Base-by-base conservation (phyloP, 1,140 invertebrate species). In the Melanaphis sacchari region DNA sequence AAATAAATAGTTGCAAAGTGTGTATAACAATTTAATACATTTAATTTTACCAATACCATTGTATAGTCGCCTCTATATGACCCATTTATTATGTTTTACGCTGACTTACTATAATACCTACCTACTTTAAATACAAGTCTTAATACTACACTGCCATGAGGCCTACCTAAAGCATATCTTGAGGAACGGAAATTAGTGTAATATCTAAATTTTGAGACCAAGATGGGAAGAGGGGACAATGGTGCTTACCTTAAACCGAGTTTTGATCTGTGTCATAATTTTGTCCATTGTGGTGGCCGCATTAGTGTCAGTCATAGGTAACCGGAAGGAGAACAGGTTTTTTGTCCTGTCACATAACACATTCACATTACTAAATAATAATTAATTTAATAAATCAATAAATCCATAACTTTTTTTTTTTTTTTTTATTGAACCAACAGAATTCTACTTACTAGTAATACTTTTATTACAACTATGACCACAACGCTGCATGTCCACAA, bases 181-280 rank as follows among this genome's bases (percentile, higher is more conserved):
- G 9, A 26, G 1, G 40, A 84, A 41, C 24, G 3, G 1, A 26
- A 40, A 24, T 82, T 7, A 0, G 36, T 24, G 9, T 24, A 24
- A 82, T 24, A 8, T 40, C 36, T 26, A 22, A 38, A 2, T 41
- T 40, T 40, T 85, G 22, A 18, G 41, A 31, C 11, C 41, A 43
- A 41, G 1, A 43, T 4, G 3, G 15, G 40, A 0, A 26, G 3
- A 40, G 22, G 22, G 40, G 41, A 3, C 6, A 6, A n/a, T n/a
- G 41, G 26, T 36, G 87, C 36, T 89, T 52, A 89, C 87, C 87
- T 89, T 89, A 52, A 89, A 89, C 36, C 46, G 49, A 52, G 87
- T 52, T 52, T 89, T 89, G 87, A 89, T 52, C 11, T 89, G 87
- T 38, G 46, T 49, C 87, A 89, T 46, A 9, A 89, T 21, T n/a